Evolutionary conservation across 2,797 vertebrate species (phyloP).

Genomic region (Xerus rutilus): DNA sequence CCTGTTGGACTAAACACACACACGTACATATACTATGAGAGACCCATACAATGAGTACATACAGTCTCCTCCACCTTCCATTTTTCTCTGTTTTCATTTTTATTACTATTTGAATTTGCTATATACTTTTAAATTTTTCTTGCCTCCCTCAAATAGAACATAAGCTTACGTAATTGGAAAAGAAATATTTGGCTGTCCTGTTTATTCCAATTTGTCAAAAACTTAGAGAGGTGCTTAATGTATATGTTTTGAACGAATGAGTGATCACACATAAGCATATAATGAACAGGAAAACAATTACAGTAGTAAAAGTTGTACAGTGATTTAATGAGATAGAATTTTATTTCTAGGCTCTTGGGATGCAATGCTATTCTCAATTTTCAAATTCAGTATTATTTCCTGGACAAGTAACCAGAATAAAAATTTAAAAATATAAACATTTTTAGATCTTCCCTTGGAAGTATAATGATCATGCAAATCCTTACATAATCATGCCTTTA

Average conservation of each 20-base stretch:
- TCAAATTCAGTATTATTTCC: neutral
- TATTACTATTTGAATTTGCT: slow-evolving; percentile 15
- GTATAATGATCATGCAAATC: slow-evolving; percentile 9
- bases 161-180: neutral
- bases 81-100: neutral
- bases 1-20: neutral
- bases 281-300: neutral
- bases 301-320: neutral
- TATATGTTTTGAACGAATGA: neutral
- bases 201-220: neutral
- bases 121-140: slow-evolving; percentile 13
- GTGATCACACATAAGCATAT: neutral
- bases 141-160: neutral
- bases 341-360: neutral
- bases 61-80: neutral
- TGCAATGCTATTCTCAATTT: neutral
- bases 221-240: neutral
- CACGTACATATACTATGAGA: too few relatives aligned
- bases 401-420: neutral
- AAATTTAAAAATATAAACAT: neutral
- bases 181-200: neutral
- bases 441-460: slow-evolving; percentile 23
- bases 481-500: neutral
- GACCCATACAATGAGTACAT: neutral
- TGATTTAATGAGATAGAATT: slow-evolving; percentile 23